phyloP scores from a whole-genome alignment of 2,888 invertebrate species.

The Tenodera sinensis region DNA sequence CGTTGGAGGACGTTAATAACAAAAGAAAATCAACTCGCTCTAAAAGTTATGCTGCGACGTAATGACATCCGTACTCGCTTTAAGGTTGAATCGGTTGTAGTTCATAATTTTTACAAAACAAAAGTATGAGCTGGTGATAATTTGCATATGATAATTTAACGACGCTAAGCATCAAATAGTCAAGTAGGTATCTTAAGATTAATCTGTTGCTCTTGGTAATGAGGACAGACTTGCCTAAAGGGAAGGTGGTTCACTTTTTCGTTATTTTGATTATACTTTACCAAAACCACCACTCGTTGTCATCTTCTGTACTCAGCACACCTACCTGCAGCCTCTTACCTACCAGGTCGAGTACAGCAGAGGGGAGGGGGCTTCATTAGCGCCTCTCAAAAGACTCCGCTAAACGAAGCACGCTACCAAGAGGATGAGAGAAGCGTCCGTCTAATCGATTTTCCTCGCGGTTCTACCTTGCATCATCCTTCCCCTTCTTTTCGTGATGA shows the following conservation, averaged over 20 bases:
- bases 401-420: neutral
- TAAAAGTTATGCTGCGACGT: too few species aligned
- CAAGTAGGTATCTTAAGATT: too few species aligned
- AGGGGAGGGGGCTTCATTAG: neutral
- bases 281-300: neutral
- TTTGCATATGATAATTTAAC: too few species aligned
- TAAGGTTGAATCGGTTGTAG: too few species aligned
- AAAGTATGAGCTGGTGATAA: too few species aligned
- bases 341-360: neutral
- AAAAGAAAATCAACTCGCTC: too few species aligned
- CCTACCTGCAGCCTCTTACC: neutral
- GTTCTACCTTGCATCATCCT: neutral
- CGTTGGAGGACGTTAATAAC: too few species aligned
- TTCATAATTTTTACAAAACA: too few species aligned
- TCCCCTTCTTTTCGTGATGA: neutral
- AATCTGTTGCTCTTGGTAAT: neutral
- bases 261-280: neutral
- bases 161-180: too few species aligned
- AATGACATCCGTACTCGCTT: too few species aligned
- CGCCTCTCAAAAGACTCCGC: slow-evolving; percentile 5
- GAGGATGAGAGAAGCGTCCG: neutral
- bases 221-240: neutral
- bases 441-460: slow-evolving; percentile 12
- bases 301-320: neutral
- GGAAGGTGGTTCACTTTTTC: neutral